Percentiles rank a stretch among this genome's conserved stretches.
These are phyloP conservation scores for Lepeophtheirus nordmannii DNA, from an alignment of 2,888 invertebrate species.

Conservation along the genomic window DNA sequence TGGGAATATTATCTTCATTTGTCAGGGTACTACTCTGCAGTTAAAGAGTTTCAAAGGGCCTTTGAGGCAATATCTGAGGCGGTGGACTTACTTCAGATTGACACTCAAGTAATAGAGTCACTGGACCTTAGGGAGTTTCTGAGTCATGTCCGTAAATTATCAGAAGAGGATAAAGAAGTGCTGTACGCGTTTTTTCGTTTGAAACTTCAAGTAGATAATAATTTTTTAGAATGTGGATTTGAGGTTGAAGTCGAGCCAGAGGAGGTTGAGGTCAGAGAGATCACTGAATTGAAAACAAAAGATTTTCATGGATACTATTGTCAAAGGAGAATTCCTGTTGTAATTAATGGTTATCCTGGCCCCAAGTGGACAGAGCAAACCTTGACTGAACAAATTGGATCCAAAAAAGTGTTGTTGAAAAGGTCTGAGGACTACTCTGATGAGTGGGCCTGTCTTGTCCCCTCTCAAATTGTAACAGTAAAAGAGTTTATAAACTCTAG, in stretches of 20 bases:
- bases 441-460: conserved; percentile 17
- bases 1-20: not conserved
- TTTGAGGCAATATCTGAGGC: not conserved
- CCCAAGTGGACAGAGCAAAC: not conserved
- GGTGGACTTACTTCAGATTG: not conserved
- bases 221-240: not conserved
- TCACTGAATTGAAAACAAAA: not conserved
- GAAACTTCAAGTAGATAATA: not conserved
- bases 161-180: not conserved
- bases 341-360: not conserved
- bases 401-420: not conserved
- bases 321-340: not conserved
- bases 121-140: not conserved
- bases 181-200: not conserved
- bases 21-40: not conserved
- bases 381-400: not conserved
- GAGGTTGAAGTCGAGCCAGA: not conserved
- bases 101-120: not conserved
- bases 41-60: not conserved
- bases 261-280: not conserved
- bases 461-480: not conserved
- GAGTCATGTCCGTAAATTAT: not conserved
- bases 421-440: not conserved
- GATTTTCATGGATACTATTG: not conserved
- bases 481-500: conserved; percentile 3